Percentiles rank a stretch among this genome's conserved stretches.
Conservation (phyloP, 2,113 vertebrate genomes). For the Callaeas wilsoni region DNA sequence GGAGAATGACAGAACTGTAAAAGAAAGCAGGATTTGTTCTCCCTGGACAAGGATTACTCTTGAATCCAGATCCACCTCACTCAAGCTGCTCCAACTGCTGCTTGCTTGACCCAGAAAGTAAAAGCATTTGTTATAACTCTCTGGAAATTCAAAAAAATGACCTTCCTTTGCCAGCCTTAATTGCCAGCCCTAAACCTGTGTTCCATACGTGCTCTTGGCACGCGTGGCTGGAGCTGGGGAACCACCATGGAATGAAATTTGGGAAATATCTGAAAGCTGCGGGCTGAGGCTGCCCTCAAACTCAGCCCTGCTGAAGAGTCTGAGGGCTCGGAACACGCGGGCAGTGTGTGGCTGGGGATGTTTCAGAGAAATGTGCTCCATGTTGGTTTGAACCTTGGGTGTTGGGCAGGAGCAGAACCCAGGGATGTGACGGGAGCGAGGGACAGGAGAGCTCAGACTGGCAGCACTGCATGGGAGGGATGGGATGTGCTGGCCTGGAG, state of each 20-base stretch:
- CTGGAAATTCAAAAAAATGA: neutral
- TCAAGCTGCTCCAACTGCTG: neutral
- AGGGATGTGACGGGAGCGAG: neutral
- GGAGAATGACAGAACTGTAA: neutral
- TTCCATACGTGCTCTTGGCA: neutral
- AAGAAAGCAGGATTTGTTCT: neutral
- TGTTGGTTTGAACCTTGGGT: neutral
- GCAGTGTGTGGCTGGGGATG: neutral
- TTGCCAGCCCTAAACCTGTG: neutral
- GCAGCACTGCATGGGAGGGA: accelerated
- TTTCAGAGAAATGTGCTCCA: neutral
- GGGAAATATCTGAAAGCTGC: neutral
- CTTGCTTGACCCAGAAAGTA: neutral
- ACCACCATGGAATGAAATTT: neutral
- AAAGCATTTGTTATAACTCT: neutral
- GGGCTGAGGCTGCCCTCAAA: neutral
- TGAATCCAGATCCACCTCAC: neutral
- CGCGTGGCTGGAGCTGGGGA: neutral
- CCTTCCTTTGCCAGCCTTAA: neutral
- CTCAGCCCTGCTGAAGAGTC: neutral
- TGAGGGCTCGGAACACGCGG: neutral
- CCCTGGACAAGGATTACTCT: neutral
- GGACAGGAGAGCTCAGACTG: neutral
- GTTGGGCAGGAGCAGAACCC: neutral
- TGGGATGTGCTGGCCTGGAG: too few species aligned